Base-by-base conservation (phyloP, 2,888 invertebrate species). In the Brachypalpus laphriformis region DNA sequence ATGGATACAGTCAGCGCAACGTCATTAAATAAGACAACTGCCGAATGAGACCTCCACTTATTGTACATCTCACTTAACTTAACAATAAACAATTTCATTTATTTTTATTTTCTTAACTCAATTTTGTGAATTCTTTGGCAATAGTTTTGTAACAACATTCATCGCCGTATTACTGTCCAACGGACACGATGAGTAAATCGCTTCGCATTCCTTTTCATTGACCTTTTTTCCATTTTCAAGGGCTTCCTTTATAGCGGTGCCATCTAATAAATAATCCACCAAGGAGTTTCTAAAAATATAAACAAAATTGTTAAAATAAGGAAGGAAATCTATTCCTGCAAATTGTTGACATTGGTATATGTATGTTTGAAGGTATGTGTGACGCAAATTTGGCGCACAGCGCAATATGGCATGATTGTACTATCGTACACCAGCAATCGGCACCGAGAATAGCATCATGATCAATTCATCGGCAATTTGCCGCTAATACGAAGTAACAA, bases 181-280 rank as follows among this genome's bases (percentile, higher is more conserved):
- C 61, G 95, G 95, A 90, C 96, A 96, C 87, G 94, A 94, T 0
- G 94, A 91, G 89, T 95, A 95, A 1, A 94, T 91, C 6, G 94
- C 92, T 82, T 95, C 94, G 56, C 93, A 91, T 7, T 94, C 93
- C 40, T 93, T 92, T 4, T 91, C 91, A 74, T 90, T 90, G 77
- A 92, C 89, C 71, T 90, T 89, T 86, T 91, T 92, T 0, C 95
- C 96, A 59, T 94, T 93, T 57, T 95, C 93, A 22, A 95, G 92
- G 0, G 95, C 96, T 88, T 95, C 94, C 90, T 95, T 95, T 47
- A 96, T 93, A 1, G 95, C 93, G 0, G 96, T 95, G 0, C 96
- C 96, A 88, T 95, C 95, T 59, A 96, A 89, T 92, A 96, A 93
- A 65, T 95, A 95, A 7, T 94, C 93, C 11, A 96, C 93, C 22